These are phyloP conservation scores for Crocodylus rhombifer DNA, from an alignment of 2,797 vertebrate genomes.

Conservation along the genomic window DNA sequence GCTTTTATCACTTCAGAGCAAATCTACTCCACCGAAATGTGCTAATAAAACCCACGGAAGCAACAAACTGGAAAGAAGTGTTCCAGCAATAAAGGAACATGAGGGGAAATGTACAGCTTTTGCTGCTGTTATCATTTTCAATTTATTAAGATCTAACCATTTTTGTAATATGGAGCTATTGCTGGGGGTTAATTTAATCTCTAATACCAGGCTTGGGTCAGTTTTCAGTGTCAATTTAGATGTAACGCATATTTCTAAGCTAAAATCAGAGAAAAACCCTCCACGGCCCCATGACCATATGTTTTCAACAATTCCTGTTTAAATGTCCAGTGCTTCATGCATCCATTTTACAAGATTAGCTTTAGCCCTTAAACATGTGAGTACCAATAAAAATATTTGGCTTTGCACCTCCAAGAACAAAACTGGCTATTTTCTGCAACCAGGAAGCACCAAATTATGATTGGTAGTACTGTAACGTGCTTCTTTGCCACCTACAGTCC, in stretches of 20 bases:
- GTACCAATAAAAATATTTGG: background rate
- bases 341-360: conserved; percentile 50
- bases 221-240: conserved; percentile 70
- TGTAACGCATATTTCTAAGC: conserved; percentile 60
- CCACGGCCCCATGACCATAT: conserved; percentile 58
- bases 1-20: conserved; percentile 73
- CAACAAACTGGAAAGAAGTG: conserved; percentile 70
- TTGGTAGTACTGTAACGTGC: background rate
- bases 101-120: conserved; percentile 68
- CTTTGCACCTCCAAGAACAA: background rate
- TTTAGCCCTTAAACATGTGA: conserved; percentile 57
- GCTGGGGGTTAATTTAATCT: conserved; percentile 79
- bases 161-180: conserved; percentile 71
- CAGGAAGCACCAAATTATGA: background rate
- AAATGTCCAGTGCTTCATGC: conserved; percentile 50
- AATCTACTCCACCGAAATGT: conserved; percentile 74
- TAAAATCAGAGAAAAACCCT: conserved; percentile 52
- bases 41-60: conserved; percentile 76
- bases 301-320: conserved; percentile 53
- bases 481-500: background rate
- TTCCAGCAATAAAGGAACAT: conserved; percentile 76
- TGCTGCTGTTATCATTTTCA: conserved; percentile 72
- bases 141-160: conserved; percentile 77
- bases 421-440: background rate
- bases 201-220: conserved; percentile 64